Base-by-base conservation (phyloP, 1,140 invertebrate genomes). In the Temnothorax curvispinosus region DNA sequence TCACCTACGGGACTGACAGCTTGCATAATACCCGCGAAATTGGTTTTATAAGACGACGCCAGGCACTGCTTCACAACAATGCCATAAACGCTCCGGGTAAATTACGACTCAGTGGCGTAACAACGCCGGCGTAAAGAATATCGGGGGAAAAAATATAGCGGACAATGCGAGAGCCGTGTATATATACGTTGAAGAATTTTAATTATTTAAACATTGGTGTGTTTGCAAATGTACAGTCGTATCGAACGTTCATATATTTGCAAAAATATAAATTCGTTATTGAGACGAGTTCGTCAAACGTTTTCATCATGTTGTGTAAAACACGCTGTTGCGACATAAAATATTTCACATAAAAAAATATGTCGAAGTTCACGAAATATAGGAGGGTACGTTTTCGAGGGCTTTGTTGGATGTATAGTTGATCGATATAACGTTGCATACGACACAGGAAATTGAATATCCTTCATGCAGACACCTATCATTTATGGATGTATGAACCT, bases 21-120 rank as follows among this genome's bases (percentile, higher is more conserved):
- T 94, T 95, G 94, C 94, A 95, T 94, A 95, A 95, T 95, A 94
- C 91, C 94, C 94, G 94, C 94, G 93, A 94, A 95, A 95, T 95
- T 95, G 94, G 94, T 95, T 95, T 94, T 94, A 94, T 94, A 95
- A 95, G 94, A 94, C 92, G 94, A 93, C 92, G 93, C 92, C 92
- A 92, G 93, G 92, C 93, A 92, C 91, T 92, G 92, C 91, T 92
- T 94, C 93, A 93, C 94, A 94, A 94, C 94, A 94, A 94, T 94
- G 94, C 94, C 92, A 94, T 95, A 95, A 95, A 95, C 92, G 94
- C 92, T 93, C 87, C 89, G 91, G 89, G 91, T 94, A 94, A 95
- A 94, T 95, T 94, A 95, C 92, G 93, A 93, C 92, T 86, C 91
- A 91, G 88, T 91, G 90, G 91, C 92, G 93, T 93, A 93, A 93